These are phyloP conservation scores for Caenorhabditis elegans DNA, from an alignment of 1,140 invertebrate species.

Conservation along the genomic window DNA sequence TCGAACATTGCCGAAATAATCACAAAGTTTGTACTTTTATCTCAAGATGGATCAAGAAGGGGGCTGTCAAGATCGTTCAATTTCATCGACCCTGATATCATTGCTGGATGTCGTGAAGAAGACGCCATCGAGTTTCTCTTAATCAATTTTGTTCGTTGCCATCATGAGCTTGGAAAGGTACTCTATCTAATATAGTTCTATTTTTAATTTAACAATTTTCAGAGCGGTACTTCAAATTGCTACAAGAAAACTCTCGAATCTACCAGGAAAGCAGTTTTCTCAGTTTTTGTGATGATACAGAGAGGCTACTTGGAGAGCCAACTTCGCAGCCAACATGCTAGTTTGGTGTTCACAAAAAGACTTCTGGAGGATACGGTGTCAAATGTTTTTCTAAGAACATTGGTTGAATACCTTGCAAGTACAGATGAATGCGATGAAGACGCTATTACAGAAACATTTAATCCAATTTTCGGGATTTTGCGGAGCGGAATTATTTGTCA, in stretches of 20 bases:
- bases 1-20: neutral
- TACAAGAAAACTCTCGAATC: neutral
- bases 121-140: slow-evolving; percentile 1
- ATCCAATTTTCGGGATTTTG: neutral
- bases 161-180: slow-evolving; percentile 11
- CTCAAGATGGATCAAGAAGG: neutral
- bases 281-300: neutral
- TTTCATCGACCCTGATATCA: neutral
- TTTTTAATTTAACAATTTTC: neutral
- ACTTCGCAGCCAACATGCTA: neutral
- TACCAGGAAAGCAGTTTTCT: neutral
- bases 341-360: neutral
- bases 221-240: neutral
- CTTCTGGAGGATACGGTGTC: neutral
- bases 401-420: neutral
- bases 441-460: neutral
- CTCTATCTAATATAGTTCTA: neutral
- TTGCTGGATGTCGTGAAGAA: neutral
- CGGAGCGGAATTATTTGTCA: neutral
- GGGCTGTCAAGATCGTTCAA: neutral
- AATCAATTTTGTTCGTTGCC: neutral
- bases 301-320: neutral
- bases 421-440: neutral
- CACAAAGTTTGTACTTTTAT: neutral
- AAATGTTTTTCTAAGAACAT: neutral